Evolutionary conservation across 2,113 vertebrate species (phyloP), one percentile per base, ranked within the genome.

Genomic region (Oncorhynchus clarkii): DNA sequence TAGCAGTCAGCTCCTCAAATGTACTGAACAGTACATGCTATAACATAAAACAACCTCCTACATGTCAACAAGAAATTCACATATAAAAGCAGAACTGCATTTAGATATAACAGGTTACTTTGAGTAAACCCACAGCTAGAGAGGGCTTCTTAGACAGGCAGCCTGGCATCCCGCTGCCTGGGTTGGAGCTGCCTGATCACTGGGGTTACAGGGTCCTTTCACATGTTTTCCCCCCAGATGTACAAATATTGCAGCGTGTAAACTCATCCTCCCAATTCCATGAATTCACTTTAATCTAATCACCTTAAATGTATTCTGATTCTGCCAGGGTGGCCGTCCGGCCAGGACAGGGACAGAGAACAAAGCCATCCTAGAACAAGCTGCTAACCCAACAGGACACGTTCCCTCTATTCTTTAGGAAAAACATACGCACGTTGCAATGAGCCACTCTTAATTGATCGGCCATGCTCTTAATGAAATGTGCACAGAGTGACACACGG

Each of bases 341-440:
- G 51, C 77, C 2, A 13, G 60, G 24, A 54, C 74, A 62, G 6
- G 59, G n/a, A 62, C 70, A 20, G 45, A 57, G 84, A 85, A 88
- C 88, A 88, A 88, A 89, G 88, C 79, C 85, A 84, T 89, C 84
- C 86, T 73, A 73, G 66, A 86, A 80, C 78, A 86, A 72, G 70
- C 83, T 80, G 77, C 39, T 45, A 45, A 45, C 77, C 62, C 79
- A 70, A 84, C 72, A 51, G 77, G 85, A 90, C 88, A 87, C 71
- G 70, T 80, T 72, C 22, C 80, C 77, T 71, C 64, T 70, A 77
- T 79, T 84, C 76, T 88, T 83, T 79, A 45, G 65, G 65, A 75
- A 80, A 60, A 77, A 80, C 72, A 82, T 3, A 78, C 72, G 74
- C 77, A 78, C 39, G 75, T 76, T 78, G 64, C 75, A 74, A 80